Evolutionary conservation across 2,797 vertebrate genomes (phyloP).

Genomic region (Malacoctenus gilli): DNA sequence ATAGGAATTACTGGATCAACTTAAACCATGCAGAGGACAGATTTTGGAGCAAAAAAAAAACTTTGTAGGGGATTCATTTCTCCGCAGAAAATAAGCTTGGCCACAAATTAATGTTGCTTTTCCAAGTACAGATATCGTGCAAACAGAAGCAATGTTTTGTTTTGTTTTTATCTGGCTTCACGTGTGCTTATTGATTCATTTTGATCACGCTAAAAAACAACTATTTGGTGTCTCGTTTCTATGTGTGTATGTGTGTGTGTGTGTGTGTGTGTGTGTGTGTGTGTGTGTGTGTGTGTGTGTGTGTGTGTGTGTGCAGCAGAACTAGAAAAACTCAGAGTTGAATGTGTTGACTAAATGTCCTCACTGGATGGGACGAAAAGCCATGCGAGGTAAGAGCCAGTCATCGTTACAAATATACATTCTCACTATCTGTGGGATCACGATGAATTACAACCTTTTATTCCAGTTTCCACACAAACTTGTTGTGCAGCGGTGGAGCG

Average conservation of each 20-base stretch:
- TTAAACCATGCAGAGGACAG: slow-evolving; percentile 29
- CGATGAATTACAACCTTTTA: too few species aligned
- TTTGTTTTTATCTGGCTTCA: too few species aligned
- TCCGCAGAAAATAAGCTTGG: too few species aligned
- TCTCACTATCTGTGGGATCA: background rate
- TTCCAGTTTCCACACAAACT: background rate
- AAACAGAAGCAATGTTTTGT: too few species aligned
- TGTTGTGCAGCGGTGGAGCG: background rate
- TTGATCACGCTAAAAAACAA: too few species aligned
- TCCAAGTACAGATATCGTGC: too few species aligned
- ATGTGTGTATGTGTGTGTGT: background rate
- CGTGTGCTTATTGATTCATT: too few species aligned
- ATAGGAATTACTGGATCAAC: slow-evolving; percentile 13
- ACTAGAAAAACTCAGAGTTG: slow-evolving; percentile 20
- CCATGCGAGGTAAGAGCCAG: slow-evolving; percentile 45
- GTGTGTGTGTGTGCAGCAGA: slow-evolving; percentile 21
- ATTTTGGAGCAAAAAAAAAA: slow-evolving; percentile 15
- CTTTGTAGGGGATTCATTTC: too few species aligned
- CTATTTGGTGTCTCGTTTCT: too few species aligned
- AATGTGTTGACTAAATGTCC: slow-evolving; percentile 23
- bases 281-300: slow-evolving; percentile 12
- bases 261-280: slow-evolving; percentile 7
- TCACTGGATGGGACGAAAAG: slow-evolving; percentile 23
- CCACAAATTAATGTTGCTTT: too few species aligned
- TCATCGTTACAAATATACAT: slow-evolving; percentile 8